Percentiles rank a stretch among this genome's conserved stretches.
Conservation (phyloP, 1,140 invertebrate species). For the Centruroides sculpturatus region DNA sequence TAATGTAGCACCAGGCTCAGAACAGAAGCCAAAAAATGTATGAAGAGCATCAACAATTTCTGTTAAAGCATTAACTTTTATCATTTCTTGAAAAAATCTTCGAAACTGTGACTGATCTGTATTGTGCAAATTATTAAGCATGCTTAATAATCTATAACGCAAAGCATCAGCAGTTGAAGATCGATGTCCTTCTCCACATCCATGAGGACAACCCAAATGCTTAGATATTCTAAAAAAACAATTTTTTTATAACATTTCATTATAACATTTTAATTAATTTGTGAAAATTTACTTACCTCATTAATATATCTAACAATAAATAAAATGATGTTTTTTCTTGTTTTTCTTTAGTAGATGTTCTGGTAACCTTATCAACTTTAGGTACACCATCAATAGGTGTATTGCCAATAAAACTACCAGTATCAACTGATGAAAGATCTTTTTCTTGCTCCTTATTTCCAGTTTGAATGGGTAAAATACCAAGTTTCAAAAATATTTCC, state of each 20-base stretch:
- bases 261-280: no score
- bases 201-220: conserved; percentile 83
- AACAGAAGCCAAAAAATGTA: conserved; percentile 85
- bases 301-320: conserved; percentile 36
- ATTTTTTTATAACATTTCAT: background rate
- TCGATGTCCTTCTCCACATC: conserved; percentile 56
- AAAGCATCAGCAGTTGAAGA: conserved; percentile 14
- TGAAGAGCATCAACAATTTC: conserved; percentile 90
- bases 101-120: conserved; percentile 36
- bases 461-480: conserved; percentile 38
- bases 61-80: conserved; percentile 53
- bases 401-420: conserved; percentile 6
- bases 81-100: conserved; percentile 56
- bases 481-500: conserved; percentile 75
- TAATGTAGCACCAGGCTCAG: conserved; percentile 65
- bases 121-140: conserved; percentile 15
- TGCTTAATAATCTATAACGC: conserved; percentile 14
- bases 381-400: conserved; percentile 4
- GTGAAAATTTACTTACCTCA: conserved; percentile 25
- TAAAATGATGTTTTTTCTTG: conserved; percentile 28
- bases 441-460: conserved; percentile 10
- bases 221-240: conserved; percentile 51
- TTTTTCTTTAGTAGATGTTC: conserved; percentile 7
- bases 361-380: conserved; percentile 9
- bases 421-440: conserved; percentile 7